Percentiles rank a stretch among this genome's conserved stretches.
Evolutionary conservation across 1,140 invertebrate genomes (phyloP).

Genomic region (Rhynchophorus ferrugineus): DNA sequence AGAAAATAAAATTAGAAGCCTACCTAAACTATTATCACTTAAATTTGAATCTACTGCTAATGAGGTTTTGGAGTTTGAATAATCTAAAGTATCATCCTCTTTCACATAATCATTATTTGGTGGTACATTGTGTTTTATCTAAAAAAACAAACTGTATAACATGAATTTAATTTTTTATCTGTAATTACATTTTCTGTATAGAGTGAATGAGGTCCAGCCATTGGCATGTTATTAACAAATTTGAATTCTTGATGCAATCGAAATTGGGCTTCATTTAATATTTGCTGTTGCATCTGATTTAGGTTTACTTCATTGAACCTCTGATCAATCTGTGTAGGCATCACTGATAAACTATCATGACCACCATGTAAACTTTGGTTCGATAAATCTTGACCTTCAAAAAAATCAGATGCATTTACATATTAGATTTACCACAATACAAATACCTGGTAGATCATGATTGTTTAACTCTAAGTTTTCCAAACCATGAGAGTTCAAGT

Average conservation of each 20-base stretch:
- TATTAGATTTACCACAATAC: not conserved
- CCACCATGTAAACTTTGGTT: conserved; percentile 30
- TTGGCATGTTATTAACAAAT: conserved; percentile 11
- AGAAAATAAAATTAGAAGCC: not conserved
- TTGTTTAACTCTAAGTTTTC: conserved; percentile 32
- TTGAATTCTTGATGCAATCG: conserved; percentile 23
- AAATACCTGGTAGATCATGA: conserved; percentile 27
- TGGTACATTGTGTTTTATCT: conserved; percentile 1
- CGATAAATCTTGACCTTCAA: conserved; percentile 27
- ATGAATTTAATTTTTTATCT: conserved; percentile 10
- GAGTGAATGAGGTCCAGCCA: conserved; percentile 1
- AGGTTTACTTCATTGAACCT: conserved; percentile 11
- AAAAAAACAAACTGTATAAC: not conserved
- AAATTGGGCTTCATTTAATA: conserved; percentile 28
- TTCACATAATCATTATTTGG: not conserved
- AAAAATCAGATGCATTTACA: not conserved
- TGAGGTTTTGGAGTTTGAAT: conserved; percentile 4
- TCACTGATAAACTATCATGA: conserved; percentile 2
- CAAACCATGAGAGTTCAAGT: conserved; percentile 29
- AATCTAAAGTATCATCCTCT: conserved; percentile 1
- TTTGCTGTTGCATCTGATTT: conserved; percentile 26
- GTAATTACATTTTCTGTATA: conserved; percentile 7
- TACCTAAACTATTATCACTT: conserved; percentile 18
- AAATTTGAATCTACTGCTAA: conserved; percentile 9
- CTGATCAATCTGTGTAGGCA: conserved; percentile 3